A percentile compares a stretch with the other conserved stretches of the same genome.
phyloP scores from a whole-genome alignment of 2,113 vertebrate species.

The Sturnus vulgaris region DNA sequence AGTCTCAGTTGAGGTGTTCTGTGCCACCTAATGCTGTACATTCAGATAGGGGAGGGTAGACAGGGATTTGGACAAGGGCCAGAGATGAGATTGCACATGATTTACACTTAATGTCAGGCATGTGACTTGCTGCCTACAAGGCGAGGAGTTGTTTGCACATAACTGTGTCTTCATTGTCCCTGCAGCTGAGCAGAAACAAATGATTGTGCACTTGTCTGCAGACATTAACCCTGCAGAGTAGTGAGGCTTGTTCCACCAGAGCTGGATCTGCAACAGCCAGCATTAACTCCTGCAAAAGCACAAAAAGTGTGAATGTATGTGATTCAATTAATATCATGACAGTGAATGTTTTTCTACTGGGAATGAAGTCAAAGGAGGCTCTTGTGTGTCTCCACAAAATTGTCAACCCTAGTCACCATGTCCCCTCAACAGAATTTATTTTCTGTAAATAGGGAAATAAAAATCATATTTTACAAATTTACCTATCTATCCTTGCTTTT shows the following conservation, averaged over 20 bases:
- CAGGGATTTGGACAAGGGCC: not conserved
- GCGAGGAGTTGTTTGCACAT: conserved; percentile 1
- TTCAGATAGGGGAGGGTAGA: not conserved
- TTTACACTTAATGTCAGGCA: not conserved
- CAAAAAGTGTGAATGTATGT: not conserved
- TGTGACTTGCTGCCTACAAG: conserved; percentile 32
- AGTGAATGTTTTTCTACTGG: not conserved
- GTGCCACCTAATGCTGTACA: not conserved
- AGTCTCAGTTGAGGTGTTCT: not conserved
- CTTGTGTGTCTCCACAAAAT: not conserved
- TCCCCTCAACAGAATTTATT: not conserved
- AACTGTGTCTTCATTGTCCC: conserved; percentile 19
- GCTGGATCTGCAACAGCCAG: not conserved
- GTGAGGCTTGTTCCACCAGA: not conserved
- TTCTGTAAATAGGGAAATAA: not conserved
- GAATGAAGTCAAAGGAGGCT: not conserved
- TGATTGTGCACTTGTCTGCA: not conserved
- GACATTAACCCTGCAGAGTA: not conserved
- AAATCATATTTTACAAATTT: not conserved
- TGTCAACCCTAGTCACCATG: not conserved
- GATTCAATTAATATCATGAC: not conserved
- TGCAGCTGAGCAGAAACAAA: conserved; percentile 22
- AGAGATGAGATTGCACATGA: conserved; percentile 34
- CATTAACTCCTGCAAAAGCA: not conserved
- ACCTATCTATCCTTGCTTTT: not conserved